These are phyloP conservation scores for Entomobrya proxima DNA, from an alignment of 2,888 invertebrate genomes.

Conservation along the genomic window DNA sequence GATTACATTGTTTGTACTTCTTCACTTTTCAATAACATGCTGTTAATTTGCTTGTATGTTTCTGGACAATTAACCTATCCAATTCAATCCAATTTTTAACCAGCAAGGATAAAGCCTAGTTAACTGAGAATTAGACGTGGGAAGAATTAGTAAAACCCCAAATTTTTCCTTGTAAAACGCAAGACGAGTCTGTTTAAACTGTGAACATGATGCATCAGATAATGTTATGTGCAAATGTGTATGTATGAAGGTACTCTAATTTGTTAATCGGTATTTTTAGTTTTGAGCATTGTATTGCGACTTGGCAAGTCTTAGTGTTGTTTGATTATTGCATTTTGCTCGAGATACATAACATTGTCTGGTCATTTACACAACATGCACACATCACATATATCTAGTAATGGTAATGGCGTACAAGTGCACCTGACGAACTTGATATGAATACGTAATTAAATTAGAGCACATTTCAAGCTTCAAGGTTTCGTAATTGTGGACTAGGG, in stretches of 20 bases:
- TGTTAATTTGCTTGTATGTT: constrained; percentile 38
- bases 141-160: constrained; percentile 6
- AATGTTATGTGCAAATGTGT: neutral
- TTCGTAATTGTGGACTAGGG: constrained; percentile 63
- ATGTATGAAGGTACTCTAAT: constrained; percentile 19
- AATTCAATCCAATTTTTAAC: too few species aligned
- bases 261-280: constrained; percentile 20
- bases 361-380: constrained; percentile 48
- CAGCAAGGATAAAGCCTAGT: constrained; percentile 2
- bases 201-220: neutral
- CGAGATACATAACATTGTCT: neutral
- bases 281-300: neutral
- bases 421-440: constrained; percentile 65
- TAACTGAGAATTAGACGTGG: neutral
- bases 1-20: constrained; percentile 26
- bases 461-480: constrained; percentile 67
- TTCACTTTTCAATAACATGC: constrained; percentile 45
- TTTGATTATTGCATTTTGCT: neutral
- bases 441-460: constrained; percentile 68
- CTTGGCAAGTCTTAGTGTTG: neutral
- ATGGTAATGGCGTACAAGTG: constrained; percentile 28
- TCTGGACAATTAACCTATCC: constrained; percentile 4
- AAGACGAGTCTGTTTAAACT: neutral
- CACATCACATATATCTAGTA: neutral
- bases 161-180: neutral